Evolutionary conservation across 2,888 invertebrate species (phyloP), one percentile per base, ranked within the genome.

Genomic region (Pogonocherus hispidulus): DNA sequence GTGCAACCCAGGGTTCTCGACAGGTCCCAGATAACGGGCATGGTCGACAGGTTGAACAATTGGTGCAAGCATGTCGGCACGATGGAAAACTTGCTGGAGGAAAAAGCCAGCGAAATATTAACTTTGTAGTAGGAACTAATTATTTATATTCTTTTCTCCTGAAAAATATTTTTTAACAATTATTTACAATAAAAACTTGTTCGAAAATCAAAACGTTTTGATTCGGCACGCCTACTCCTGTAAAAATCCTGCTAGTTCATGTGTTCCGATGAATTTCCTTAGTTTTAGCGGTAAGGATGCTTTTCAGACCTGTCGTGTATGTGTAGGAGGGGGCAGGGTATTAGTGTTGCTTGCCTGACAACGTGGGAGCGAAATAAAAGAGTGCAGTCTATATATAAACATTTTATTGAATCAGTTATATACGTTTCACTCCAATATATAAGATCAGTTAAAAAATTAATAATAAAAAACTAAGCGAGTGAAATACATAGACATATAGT

Each of bases 1-100:
- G 94, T 95, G 6, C 94, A 94, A 83, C 95, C 95, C 2, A 86
- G 95, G 71, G 94, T 95, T 8, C 86, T 95, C 56, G 92, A 94
- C 82, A 85, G 87, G 63, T 84, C 84, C 23, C 89, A 94, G 89
- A 92, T 94, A 76, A 86, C 89, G 2, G 88, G 88, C 32, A 93
- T 94, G 93, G 90, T 93, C 71, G 88, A 90, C 67, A 88, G 92
- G 72, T 86, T 94, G 54, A 90, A 91, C 67, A 87, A 88, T 52
- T 94, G 94, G 94, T 91, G 92, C 80, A 89, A 89, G 77, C 93
- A 94, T 79, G 93, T 94, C 3, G 88, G 88, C 71, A 87, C 88
- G 35, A 93, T 94, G 91, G 93, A 93, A 82, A 86, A 88, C 68
- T 84, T 94, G 67, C 86, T 94, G 66, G 93, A 93, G 85, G 90